Conservation (phyloP, 92 coral and sea anemone genomes). For the Galaxea fascicularis region DNA sequence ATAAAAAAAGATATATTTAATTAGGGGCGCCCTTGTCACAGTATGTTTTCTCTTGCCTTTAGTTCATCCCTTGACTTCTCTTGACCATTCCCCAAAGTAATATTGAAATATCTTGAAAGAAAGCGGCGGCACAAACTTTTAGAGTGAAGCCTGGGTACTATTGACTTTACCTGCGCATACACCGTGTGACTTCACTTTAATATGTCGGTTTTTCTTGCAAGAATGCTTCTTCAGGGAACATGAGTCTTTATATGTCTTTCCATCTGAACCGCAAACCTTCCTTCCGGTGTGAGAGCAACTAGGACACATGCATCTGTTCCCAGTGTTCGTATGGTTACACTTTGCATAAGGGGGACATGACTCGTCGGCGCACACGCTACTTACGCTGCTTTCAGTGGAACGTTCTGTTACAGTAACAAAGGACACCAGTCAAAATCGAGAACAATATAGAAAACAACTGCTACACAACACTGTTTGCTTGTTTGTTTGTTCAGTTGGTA, state of each 20-base stretch:
- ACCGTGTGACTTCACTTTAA: background rate
- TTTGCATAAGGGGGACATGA: slow-evolving; percentile 18
- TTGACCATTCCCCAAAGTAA: too few relatives aligned
- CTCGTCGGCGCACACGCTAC: background rate
- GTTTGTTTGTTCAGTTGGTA: too few relatives aligned
- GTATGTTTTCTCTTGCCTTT: too few relatives aligned
- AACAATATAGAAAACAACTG: background rate
- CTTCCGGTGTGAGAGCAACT: background rate
- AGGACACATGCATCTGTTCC: slow-evolving; percentile 9
- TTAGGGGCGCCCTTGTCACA: too few relatives aligned
- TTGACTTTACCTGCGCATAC: background rate
- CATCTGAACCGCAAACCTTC: slow-evolving; percentile 38
- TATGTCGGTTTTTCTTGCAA: background rate
- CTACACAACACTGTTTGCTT: too few relatives aligned
- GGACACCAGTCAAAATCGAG: background rate
- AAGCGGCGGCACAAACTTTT: too few relatives aligned
- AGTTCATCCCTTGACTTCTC: too few relatives aligned
- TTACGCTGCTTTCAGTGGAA: background rate
- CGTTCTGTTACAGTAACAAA: background rate
- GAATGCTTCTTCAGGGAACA: slow-evolving; percentile 10
- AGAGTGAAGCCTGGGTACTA: background rate
- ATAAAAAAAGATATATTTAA: too few relatives aligned
- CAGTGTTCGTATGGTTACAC: background rate
- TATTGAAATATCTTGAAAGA: too few relatives aligned
- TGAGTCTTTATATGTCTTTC: slow-evolving; percentile 15